Percentiles rank a stretch among this genome's conserved stretches.
These are phyloP conservation scores for Strigamia maritima DNA, from an alignment of 2,888 invertebrate genomes.

Conservation along the genomic window DNA sequence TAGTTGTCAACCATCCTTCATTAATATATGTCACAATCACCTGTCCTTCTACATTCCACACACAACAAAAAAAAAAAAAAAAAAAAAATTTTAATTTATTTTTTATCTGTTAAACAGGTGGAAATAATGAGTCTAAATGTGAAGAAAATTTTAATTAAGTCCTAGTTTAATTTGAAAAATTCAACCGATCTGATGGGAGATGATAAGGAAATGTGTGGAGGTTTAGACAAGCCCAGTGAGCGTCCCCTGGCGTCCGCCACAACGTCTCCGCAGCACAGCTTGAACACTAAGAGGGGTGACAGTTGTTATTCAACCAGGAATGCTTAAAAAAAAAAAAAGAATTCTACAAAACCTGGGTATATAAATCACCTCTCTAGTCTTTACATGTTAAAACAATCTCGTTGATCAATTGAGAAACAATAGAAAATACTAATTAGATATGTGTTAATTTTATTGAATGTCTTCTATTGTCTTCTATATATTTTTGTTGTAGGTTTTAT, in stretches of 20 bases:
- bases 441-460: no score
- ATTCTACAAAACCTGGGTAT: neutral
- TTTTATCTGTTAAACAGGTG: constrained; percentile 1
- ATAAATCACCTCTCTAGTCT: constrained; percentile 4
- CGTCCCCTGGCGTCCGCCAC: constrained; percentile 26
- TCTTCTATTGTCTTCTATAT: no score
- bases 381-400: neutral
- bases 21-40: constrained; percentile 12
- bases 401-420: neutral
- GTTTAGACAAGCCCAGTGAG: neutral
- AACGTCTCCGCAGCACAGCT: constrained; percentile 23
- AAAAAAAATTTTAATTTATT: neutral
- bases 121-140: neutral
- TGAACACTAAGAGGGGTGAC: constrained; percentile 20
- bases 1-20: constrained; percentile 9
- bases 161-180: neutral
- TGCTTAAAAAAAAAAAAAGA: neutral
- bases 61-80: neutral
- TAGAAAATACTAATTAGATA: no score
- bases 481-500: no score
- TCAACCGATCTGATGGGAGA: neutral
- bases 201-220: neutral
- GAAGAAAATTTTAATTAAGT: neutral
- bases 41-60: neutral
- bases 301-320: constrained; percentile 24